Evolutionary conservation across 2,888 invertebrate species (phyloP).

Genomic region (Tetranychus truncatus): DNA sequence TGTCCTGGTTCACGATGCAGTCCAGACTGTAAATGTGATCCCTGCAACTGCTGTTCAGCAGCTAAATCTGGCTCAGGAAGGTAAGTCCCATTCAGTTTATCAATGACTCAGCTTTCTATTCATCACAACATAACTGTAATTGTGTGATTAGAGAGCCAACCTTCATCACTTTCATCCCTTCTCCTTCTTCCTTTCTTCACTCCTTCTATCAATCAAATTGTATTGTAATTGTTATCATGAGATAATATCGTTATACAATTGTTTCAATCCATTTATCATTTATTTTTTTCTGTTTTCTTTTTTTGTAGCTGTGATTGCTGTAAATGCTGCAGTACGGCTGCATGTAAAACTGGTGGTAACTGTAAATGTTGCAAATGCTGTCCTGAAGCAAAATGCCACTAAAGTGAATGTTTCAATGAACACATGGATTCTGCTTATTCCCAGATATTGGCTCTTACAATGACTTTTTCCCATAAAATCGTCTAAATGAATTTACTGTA

Average conservation of each 20-base stretch:
- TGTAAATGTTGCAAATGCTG: constrained; percentile 5
- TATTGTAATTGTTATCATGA: background rate
- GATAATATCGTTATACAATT: background rate
- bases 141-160: background rate
- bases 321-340: background rate
- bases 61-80: background rate
- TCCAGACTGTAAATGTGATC: constrained; percentile 11
- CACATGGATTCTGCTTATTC: too few relatives aligned
- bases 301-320: background rate
- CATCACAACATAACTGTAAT: background rate
- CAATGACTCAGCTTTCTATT: background rate
- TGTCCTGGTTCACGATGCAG: constrained; percentile 10
- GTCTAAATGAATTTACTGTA: too few relatives aligned
- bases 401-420: background rate
- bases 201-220: background rate
- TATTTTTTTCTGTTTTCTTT: background rate
- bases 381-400: constrained; percentile 1
- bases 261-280: background rate
- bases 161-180: background rate
- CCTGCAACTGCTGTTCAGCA: background rate
- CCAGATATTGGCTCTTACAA: too few relatives aligned
- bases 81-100: background rate
- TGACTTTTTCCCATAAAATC: too few relatives aligned
- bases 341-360: background rate
- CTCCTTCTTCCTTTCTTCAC: background rate